Percentiles rank a stretch among this genome's conserved stretches.
Evolutionary conservation across 2,797 vertebrate species (phyloP).

Genomic region (Chanos chanos): DNA sequence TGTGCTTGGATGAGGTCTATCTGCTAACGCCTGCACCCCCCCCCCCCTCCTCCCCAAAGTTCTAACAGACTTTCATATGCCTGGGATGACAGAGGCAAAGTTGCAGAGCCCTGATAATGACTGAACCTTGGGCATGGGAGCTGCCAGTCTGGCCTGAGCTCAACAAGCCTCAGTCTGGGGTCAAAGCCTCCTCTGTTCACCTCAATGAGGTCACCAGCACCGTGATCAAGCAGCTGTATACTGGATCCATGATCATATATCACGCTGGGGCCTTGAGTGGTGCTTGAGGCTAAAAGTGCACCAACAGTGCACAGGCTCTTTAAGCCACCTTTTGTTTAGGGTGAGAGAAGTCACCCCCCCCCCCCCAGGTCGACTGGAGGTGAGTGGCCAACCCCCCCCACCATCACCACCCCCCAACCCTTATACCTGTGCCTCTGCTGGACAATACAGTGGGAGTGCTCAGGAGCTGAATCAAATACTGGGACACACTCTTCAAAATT

Average conservation of each 20-base stretch:
- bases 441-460: too few species aligned
- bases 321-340: too few species aligned
- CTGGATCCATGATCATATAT: conserved; percentile 8
- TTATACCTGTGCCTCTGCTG: too few species aligned
- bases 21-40: too few species aligned
- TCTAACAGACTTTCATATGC: conserved; percentile 9
- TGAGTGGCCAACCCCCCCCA: too few species aligned
- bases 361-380: too few species aligned
- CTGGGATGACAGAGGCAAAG: conserved; percentile 19
- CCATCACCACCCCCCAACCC: too few species aligned
- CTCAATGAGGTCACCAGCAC: background rate
- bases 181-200: conserved; percentile 25
- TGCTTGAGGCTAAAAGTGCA: background rate
- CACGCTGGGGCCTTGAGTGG: conserved; percentile 12
- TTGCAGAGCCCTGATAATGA: conserved; percentile 32
- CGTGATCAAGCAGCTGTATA: conserved; percentile 14
- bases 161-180: conserved; percentile 3
- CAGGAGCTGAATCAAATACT: too few species aligned
- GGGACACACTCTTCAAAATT: too few species aligned
- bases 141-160: background rate
- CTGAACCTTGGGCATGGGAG: conserved; percentile 5
- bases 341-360: too few species aligned
- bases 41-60: too few species aligned
- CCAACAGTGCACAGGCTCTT: too few species aligned
- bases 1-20: conserved; percentile 2